Base-by-base conservation (phyloP, 2,888 invertebrate species). In the Microctonus aethiopoides region DNA sequence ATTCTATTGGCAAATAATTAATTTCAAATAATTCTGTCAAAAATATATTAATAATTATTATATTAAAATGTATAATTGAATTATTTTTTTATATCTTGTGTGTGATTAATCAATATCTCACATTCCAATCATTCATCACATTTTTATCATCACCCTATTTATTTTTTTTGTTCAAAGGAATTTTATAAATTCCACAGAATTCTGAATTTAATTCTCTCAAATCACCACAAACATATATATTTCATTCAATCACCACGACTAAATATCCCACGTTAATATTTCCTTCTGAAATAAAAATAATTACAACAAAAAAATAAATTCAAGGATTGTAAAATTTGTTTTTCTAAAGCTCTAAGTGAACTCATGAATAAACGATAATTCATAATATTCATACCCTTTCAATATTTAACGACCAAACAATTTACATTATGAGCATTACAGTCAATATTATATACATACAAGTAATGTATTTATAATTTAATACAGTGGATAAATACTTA, bases 41-140 rank as follows among this genome's bases (percentile, higher is more conserved):
- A n/a, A n/a, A n/a, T n/a, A n/a, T n/a, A 22, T 22, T 1, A 39
- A n/a, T n/a, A 2, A 5, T 10, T 39, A n/a, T 2, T 34, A 10
- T 34, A 39, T n/a, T n/a, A n/a, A n/a, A n/a, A n/a, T 36, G 34
- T 11, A 34, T 74, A 74, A 79, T 79, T 73, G 76, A 75, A 76
- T 79, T 76, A 75, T 76, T 78, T 78, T 79, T 78, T 77, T 57
- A 6, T 13, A n/a, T n/a, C n/a, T n/a, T n/a, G n/a, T n/a, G n/a
- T n/a, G n/a, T n/a, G n/a, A n/a, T n/a, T n/a, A n/a, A n/a, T n/a
- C n/a, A 75, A 77, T 72, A 72, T 70, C 46, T 46, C 52, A 76
- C 74, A 76, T 76, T 67, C 68, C 74, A 67, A 76, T 46, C 16
- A 46, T 46, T 16, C 7, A 26, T 75, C 73, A 71, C 74, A 79